phyloP scores from a whole-genome alignment of 1,140 invertebrate genomes.

The Adelges cooleyi region DNA sequence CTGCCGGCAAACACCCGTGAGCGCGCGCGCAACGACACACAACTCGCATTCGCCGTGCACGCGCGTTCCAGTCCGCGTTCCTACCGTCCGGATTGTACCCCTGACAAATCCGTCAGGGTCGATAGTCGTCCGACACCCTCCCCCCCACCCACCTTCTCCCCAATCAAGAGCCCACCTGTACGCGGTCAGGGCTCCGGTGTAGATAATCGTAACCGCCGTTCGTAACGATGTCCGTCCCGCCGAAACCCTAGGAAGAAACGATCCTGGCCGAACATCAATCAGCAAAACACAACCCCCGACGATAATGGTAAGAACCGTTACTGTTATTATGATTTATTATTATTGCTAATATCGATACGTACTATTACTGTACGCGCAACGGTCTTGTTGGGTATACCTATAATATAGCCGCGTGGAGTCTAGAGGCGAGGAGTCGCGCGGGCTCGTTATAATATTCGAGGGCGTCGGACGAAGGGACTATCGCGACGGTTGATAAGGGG shows the following conservation, averaged over 20 bases:
- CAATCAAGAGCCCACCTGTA: not conserved
- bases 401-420: not conserved
- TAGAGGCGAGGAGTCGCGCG: not conserved
- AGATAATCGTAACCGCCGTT: not conserved
- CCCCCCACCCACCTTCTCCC: not conserved
- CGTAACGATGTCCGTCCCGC: not conserved
- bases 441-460: not conserved
- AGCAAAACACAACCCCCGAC: no score
- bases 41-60: not conserved
- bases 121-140: not conserved
- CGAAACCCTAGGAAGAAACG: no score
- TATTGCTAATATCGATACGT: no score
- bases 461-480: not conserved
- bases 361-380: no score
- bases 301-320: no score
- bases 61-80: not conserved
- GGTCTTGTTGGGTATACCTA: no score
- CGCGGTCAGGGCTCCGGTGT: not conserved
- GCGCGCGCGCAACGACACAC: slow-evolving; percentile 4
- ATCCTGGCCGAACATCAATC: no score
- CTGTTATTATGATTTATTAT: no score
- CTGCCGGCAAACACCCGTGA: slow-evolving; percentile 12
- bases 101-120: not conserved
- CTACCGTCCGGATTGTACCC: not conserved
- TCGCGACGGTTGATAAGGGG: not conserved